Conservation (phyloP, 2,797 vertebrate species). For the Hoplostethus atlanticus region DNA sequence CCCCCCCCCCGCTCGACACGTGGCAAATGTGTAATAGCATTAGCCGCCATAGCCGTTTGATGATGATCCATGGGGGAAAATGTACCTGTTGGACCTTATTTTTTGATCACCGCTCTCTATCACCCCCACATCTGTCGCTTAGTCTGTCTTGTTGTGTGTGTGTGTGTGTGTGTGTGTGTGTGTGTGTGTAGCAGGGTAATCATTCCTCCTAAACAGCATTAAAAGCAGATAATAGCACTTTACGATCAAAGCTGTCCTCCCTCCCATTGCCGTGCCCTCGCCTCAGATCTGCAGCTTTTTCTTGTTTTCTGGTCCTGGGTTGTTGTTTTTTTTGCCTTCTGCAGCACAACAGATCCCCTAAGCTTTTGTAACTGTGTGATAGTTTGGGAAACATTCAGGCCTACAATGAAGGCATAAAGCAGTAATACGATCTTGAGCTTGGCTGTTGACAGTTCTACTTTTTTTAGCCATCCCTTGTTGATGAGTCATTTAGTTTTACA, state of each 20-base stretch:
- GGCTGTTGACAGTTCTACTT: background rate
- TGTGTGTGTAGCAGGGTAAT: slow-evolving; percentile 10
- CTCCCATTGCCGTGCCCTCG: background rate
- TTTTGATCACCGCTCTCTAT: background rate
- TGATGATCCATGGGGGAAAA: slow-evolving; percentile 35
- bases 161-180: background rate
- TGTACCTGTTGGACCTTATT: slow-evolving; percentile 7
- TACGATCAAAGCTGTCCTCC: slow-evolving; percentile 15
- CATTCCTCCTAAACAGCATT: slow-evolving; percentile 17
- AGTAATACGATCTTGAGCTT: background rate
- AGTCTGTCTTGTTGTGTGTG: background rate
- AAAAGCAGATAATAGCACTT: slow-evolving; percentile 31
- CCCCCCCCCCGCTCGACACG: background rate
- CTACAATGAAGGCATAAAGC: background rate
- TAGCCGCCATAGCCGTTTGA: slow-evolving; percentile 32
- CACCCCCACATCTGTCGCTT: background rate
- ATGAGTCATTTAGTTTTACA: slow-evolving; percentile 2
- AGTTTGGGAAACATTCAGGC: background rate
- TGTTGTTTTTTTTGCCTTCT: background rate
- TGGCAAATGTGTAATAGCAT: slow-evolving; percentile 20
- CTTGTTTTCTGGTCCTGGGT: background rate
- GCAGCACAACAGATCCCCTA: background rate
- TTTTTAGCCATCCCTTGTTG: background rate
- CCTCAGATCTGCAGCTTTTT: background rate
- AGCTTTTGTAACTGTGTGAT: background rate